Conservation (phyloP, 2,113 vertebrate genomes). For the Talpa occidentalis region DNA sequence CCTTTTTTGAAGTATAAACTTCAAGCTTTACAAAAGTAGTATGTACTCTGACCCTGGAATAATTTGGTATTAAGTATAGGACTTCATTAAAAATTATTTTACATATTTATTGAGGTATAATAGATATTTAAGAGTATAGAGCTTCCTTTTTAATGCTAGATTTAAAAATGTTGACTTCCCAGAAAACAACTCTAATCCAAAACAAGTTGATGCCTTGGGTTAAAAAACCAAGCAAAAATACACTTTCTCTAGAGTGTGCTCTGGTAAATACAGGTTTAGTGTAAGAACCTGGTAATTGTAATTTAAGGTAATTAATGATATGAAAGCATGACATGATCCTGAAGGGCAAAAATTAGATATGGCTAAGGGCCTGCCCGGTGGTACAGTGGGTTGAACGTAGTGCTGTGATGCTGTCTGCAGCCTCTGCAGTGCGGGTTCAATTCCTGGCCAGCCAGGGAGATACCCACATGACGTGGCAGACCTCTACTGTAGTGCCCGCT, state of each 20-base stretch:
- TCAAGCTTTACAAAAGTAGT: neutral
- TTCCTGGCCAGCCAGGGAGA: too few species aligned
- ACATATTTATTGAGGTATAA: neutral
- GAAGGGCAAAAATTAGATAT: constrained; percentile 6
- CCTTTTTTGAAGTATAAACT: neutral
- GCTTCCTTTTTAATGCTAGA: neutral
- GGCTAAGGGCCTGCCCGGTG: too few species aligned
- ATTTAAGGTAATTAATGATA: neutral
- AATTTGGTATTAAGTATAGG: constrained; percentile 18
- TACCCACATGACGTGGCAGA: too few species aligned
- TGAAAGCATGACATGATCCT: neutral
- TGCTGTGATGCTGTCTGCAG: too few species aligned
- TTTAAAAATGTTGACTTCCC: constrained; percentile 1
- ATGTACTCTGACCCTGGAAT: neutral
- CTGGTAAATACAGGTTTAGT: neutral
- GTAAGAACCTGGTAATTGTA: neutral
- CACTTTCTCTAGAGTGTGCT: neutral
- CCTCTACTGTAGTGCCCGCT: too few species aligned
- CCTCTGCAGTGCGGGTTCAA: too few species aligned
- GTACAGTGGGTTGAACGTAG: too few species aligned
- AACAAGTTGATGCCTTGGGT: constrained; percentile 16
- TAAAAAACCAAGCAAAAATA: constrained; percentile 44
- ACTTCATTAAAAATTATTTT: neutral
- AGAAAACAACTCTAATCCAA: neutral
- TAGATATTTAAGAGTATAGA: neutral